Evolutionary conservation across 2,888 invertebrate species (phyloP).

Genomic region (Corbicula japonica): DNA sequence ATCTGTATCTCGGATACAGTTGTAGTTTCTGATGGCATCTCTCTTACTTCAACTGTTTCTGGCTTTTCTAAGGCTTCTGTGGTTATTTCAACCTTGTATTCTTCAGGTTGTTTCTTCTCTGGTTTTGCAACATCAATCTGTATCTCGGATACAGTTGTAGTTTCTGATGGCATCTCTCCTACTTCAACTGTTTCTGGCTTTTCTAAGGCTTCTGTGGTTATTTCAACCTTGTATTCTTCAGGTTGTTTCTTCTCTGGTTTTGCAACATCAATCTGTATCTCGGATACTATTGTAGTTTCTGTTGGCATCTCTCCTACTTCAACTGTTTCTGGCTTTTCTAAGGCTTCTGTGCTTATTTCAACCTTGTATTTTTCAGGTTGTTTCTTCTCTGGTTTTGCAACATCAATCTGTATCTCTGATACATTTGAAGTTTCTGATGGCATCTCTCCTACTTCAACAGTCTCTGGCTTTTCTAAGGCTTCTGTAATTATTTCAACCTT

Average conservation of each 20-base stretch:
- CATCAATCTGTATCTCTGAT: constrained; percentile 37
- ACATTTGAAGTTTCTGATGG: constrained; percentile 29
- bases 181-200: constrained; percentile 45
- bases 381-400: constrained; percentile 12
- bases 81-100: constrained; percentile 45
- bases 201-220: too few species aligned
- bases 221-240: too few species aligned
- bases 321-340: constrained; percentile 56
- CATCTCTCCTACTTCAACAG: constrained; percentile 33
- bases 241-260: too few species aligned
- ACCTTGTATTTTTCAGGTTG: constrained; percentile 51
- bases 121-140: constrained; percentile 50
- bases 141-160: constrained; percentile 37
- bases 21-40: constrained; percentile 17
- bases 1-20: constrained; percentile 9
- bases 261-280: too few species aligned
- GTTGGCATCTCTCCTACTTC: constrained; percentile 56
- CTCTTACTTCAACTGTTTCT: constrained; percentile 40
- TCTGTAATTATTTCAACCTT: constrained; percentile 36
- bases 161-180: constrained; percentile 49
- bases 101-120: constrained; percentile 39
- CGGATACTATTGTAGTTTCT: constrained; percentile 37
- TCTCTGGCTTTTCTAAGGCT: constrained; percentile 25
- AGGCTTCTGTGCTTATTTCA: constrained; percentile 49
- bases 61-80: constrained; percentile 40